phyloP scores from a whole-genome alignment of 2,797 vertebrate species.

The Xenentodon cancila region DNA sequence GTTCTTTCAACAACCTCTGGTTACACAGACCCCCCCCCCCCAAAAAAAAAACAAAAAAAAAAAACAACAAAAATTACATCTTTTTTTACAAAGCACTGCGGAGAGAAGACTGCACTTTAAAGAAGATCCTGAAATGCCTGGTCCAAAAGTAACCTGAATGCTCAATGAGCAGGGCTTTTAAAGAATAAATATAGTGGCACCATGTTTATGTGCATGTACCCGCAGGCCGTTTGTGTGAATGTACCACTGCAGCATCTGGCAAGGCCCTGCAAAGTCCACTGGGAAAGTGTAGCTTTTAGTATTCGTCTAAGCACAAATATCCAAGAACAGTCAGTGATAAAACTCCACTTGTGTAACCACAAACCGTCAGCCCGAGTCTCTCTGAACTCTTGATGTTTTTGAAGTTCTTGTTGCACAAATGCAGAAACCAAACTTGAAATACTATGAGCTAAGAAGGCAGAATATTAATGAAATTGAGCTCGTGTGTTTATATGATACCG shows the following conservation, averaged over 20 bases:
- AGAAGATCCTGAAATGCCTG: slow-evolving; percentile 13
- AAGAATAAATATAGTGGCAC: slow-evolving; percentile 75
- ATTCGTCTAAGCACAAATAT: slow-evolving; percentile 51
- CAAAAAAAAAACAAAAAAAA: too few relatives aligned
- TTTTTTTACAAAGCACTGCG: slow-evolving; percentile 14
- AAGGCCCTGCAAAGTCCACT: slow-evolving; percentile 41
- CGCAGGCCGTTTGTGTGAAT: slow-evolving; percentile 44
- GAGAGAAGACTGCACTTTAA: slow-evolving; percentile 24
- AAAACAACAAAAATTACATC: not conserved
- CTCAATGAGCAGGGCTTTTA: slow-evolving; percentile 65
- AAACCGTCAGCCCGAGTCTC: slow-evolving; percentile 19
- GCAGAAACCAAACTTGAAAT: slow-evolving; percentile 38
- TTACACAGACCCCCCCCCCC: not conserved
- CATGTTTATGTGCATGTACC: slow-evolving; percentile 51
- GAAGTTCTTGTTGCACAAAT: slow-evolving; percentile 44
- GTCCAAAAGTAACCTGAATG: slow-evolving; percentile 44
- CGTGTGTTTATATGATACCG: slow-evolving; percentile 33
- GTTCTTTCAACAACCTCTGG: not conserved
- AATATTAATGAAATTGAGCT: slow-evolving; percentile 28
- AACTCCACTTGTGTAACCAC: slow-evolving; percentile 36
- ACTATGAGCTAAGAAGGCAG: slow-evolving; percentile 18
- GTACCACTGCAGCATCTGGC: slow-evolving; percentile 49
- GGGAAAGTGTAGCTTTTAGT: slow-evolving; percentile 65
- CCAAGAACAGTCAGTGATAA: slow-evolving; percentile 43
- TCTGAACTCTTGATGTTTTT: slow-evolving; percentile 50